Evolutionary conservation across 2,888 invertebrate genomes (phyloP), one percentile per base, ranked within the genome.

Genomic region (Platycnemis pennipes): DNA sequence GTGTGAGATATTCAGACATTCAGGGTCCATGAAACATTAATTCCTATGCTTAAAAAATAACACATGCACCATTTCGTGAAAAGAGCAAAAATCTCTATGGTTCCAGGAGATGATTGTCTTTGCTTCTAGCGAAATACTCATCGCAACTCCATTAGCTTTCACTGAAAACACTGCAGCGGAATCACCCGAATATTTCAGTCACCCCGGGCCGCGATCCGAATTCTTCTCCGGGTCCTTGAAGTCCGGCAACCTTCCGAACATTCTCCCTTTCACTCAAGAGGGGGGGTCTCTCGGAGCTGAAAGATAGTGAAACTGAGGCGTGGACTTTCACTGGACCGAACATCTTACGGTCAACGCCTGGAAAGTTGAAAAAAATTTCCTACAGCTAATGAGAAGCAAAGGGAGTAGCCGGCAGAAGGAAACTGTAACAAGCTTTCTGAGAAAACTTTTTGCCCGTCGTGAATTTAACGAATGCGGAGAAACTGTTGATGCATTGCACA

Each of bases 241-340:
- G 46, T 87, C 44, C 77, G 77, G 77, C 77, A 87, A 44, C 87
- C 87, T 26, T 19, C 87, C 45, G n/a, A 87, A 87, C 44, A 46
- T 87, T 87, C 46, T 87, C 87, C 87, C 87, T 87, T 87, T 87
- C 87, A 87, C 87, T 46, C 26, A 13, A 46, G 16, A 26, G 44
- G 44, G 31, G 42, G 44, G 4, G 44, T 44, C 37, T 44, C 42
- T 44, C 46, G n/a, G n/a, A 45, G 45, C 87, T 87, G 87, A 87
- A 77, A 77, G 77, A 77, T 77, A 77, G 77, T 45, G 87, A 87
- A 87, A 87, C 46, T n/a, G 46, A 87, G 45, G 44, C 44, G n/a
- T n/a, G 26, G 87, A 87, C 87, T 87, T 87, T 87, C 87, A 87
- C 87, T 87, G 87, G 87, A 87, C 87, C 31, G 87, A 44, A 87